Evolutionary conservation across 1,140 invertebrate genomes (phyloP).

Genomic region (Epicauta chinensis): DNA sequence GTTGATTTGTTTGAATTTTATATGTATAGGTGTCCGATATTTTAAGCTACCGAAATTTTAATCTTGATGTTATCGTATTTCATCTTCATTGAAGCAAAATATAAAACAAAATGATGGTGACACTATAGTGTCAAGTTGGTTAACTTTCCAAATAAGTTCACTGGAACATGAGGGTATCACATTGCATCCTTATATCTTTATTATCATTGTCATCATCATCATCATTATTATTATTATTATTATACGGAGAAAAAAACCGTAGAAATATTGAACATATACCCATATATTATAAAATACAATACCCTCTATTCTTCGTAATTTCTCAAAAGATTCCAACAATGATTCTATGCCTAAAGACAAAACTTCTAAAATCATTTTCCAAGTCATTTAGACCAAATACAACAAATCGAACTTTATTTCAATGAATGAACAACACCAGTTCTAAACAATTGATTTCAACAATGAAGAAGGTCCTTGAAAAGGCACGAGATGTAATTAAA

Average conservation of each 20-base stretch:
- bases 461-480: too few species aligned
- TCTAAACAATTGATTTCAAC: too few species aligned
- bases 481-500: too few species aligned
- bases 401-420: conserved; percentile 13
- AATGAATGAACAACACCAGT: conserved; percentile 1
- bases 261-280: conserved; percentile 1
- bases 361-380: conserved; percentile 6
- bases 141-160: conserved; percentile 17
- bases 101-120: conserved; percentile 16
- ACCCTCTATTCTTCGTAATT: conserved; percentile 12
- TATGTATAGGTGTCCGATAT: neutral
- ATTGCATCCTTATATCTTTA: too few species aligned
- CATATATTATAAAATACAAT: conserved; percentile 1
- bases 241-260: neutral
- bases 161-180: neutral
- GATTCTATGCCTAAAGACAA: conserved; percentile 13
- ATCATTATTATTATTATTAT: too few species aligned
- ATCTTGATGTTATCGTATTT: conserved; percentile 13
- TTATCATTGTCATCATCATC: too few species aligned
- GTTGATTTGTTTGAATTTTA: too few species aligned
- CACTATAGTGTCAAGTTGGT: conserved; percentile 14
- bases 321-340: conserved; percentile 13
- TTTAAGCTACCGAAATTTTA: conserved; percentile 15
- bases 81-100: conserved; percentile 16
- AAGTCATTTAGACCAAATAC: conserved; percentile 11